Base-by-base conservation (phyloP, 2,888 invertebrate species). In the Octodonta nipae region DNA sequence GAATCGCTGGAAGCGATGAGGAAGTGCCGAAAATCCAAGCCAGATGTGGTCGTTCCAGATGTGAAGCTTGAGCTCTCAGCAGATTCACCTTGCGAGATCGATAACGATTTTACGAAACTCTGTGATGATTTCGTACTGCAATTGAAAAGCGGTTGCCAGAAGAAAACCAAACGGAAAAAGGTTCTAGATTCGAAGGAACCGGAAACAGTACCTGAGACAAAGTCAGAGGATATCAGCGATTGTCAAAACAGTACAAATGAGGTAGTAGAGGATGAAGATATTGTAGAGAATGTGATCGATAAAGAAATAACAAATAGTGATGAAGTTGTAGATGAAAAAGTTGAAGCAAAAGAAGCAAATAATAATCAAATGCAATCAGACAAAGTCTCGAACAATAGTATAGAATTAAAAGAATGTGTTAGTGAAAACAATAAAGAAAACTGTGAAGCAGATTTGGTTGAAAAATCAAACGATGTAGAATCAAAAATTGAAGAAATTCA, bases 51-150 rank as follows among this genome's bases (percentile, higher is more conserved):
- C n/a, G n/a, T n/a, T n/a, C n/a, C n/a, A n/a, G 14, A 13, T 27
- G 13, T 10, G 14, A 5, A 7, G 2, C 10, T 13, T 13, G 45
- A 49, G 8, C 26, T 50, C 6, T 39, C 42, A 33, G 24, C 36
- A 5, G 44, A 44, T n/a, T 29, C 40, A 12, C 33, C 41, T n/a
- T 31, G 38, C 10, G 33, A 60, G 51, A 38, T 51, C 10, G 68
- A 70, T 49, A 57, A 65, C 32, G 60, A 65, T 50, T 85, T 83
- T 75, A 69, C 71, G 30, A 74, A 66, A 50, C 72, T 82, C 11
- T 84, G 83, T 61, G 81, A 83, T 58, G 78, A 68, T 59, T 81
- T 85, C 55, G 71, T 84, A 59, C 78, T 82, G 54, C 81, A 84
- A 58, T 59, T 85, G 27, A 72, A 72, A 56, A 67, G 58, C 41